Evolutionary conservation across 2,888 invertebrate species (phyloP).

Genomic region (Tuta absoluta): DNA sequence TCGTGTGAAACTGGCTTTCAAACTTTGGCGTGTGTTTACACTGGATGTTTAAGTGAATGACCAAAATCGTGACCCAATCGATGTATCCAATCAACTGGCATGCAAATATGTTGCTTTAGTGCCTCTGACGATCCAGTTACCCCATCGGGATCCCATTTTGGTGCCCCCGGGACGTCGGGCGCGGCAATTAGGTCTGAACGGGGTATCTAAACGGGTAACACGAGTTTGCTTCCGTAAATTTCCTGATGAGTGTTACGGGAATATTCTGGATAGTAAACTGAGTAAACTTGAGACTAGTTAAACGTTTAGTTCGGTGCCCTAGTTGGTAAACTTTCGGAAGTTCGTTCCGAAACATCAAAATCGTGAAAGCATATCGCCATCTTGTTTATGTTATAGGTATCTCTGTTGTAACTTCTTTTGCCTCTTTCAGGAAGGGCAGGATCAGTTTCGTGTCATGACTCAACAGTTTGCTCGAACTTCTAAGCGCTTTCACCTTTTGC

Average conservation of each 20-base stretch:
- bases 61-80: constrained; percentile 29
- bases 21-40: constrained; percentile 11
- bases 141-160: constrained; percentile 8
- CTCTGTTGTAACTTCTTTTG: not conserved
- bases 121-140: constrained; percentile 1
- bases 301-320: not conserved
- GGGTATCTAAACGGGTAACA: constrained; percentile 28
- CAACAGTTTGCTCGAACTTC: not conserved
- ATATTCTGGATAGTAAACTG: not conserved
- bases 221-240: constrained; percentile 14
- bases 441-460: not conserved
- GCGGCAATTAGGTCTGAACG: constrained; percentile 31
- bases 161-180: constrained; percentile 24
- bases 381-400: not conserved
- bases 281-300: constrained; percentile 1
- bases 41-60: constrained; percentile 22
- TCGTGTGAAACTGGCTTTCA: constrained; percentile 9
- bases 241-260: constrained; percentile 4
- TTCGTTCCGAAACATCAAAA: not conserved
- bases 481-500: constrained; percentile 19
- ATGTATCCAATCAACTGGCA: constrained; percentile 33
- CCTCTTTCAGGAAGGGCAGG: not conserved
- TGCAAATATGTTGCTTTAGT: constrained; percentile 30
- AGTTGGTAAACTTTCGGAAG: not conserved
- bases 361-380: not conserved